phyloP scores from a whole-genome alignment of 2,797 vertebrate genomes.

The Onychomys leucogaster region DNA sequence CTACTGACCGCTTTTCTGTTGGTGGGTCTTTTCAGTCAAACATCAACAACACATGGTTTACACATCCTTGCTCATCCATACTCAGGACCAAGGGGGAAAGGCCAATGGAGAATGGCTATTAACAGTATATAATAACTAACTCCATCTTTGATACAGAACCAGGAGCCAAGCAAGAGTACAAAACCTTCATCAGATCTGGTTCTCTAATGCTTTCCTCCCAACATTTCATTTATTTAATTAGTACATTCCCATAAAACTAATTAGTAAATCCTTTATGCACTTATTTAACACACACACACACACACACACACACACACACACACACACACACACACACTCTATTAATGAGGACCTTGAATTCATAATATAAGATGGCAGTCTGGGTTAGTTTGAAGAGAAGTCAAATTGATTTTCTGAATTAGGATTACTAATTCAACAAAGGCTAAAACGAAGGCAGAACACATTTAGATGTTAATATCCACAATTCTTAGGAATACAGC shows the following conservation, averaged over 20 bases:
- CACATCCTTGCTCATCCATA: not conserved
- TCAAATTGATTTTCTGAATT: constrained; percentile 63
- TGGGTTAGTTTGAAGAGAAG: constrained; percentile 57
- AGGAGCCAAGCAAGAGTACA: not conserved
- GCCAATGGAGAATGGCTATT: not conserved
- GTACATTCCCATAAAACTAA: not conserved
- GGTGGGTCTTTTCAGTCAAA: constrained; percentile 23
- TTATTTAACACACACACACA: not conserved
- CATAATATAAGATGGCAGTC: not conserved
- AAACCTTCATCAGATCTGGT: constrained; percentile 19
- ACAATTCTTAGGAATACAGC: constrained; percentile 47
- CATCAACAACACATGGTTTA: constrained; percentile 44
- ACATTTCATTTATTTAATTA: constrained; percentile 29
- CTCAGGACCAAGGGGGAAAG: constrained; percentile 11
- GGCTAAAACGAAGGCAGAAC: constrained; percentile 49
- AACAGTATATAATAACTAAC: constrained; percentile 54
- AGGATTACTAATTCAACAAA: constrained; percentile 71
- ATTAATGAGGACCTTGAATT: not conserved
- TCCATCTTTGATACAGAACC: not conserved
- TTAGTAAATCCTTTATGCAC: not conserved
- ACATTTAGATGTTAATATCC: constrained; percentile 51
- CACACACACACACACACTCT: not conserved
- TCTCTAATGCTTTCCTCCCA: not conserved
- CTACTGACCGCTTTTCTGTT: not conserved
- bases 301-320: not conserved